Evolutionary conservation across 2,888 invertebrate genomes (phyloP), one percentile per base, ranked within the genome.

Genomic region (Eilema griseolum): DNA sequence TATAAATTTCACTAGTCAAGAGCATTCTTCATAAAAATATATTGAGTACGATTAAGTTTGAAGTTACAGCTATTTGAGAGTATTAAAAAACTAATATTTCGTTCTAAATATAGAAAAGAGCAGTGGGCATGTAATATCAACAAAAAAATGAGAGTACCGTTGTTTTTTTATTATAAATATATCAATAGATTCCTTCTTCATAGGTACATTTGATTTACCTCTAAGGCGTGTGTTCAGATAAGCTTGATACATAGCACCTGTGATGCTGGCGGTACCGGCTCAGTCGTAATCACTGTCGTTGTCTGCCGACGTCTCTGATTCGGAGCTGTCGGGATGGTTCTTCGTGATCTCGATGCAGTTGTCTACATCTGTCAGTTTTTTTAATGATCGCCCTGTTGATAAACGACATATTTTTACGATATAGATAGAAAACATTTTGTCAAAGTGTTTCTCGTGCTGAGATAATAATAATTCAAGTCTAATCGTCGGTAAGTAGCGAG

Each of bases 331-430:
- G 0, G 94, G 88, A 75, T 95, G 95, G 78, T 94, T 94, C 87
- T 95, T 95, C 0, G 95, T 95, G 76, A 95, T 95, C 83, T 95
- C 95, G 67, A 95, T 93, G 83, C 95, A 95, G 88, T 95, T 95
- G 85, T 95, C 95, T 59, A 93, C 89, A 77, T 95, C 95, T 1
- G 95, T 95, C 88, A 95, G 89, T 86, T 93, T 92, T 87, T 92
- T 94, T 37, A 95, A 80, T 33, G 95, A 95, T 80, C 92, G 90
- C 60, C 95, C 95, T 95, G 87, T 0, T 57, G 73, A 41, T 24
- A 73, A 41, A 61, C 33, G 2, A 64, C 10, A 59, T 23, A 33
- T 41, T n/a, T 7, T 28, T 11, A 8, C 8, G 4, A 33, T n/a
- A n/a, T n/a, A n/a, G n/a, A n/a, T n/a, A n/a, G n/a, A n/a, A n/a